Evolutionary conservation across 2,113 vertebrate species (phyloP), one percentile per base, ranked within the genome.

Genomic region (Jacana jacana): DNA sequence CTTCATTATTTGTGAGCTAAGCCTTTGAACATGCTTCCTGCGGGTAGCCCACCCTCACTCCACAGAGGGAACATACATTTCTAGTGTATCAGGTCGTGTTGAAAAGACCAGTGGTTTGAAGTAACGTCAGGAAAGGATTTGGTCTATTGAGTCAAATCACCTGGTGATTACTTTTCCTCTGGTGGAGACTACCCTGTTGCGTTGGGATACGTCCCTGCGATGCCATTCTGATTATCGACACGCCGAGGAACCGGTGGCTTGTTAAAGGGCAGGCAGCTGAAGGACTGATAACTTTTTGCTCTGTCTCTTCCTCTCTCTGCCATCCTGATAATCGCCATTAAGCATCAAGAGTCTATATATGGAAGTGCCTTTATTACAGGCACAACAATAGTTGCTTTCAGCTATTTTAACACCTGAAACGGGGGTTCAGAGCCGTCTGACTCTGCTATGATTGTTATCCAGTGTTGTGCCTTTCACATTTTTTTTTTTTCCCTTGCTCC

Each of bases 131-230:
- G 80, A 76, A 94, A 71, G 61, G 70, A 89, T 93, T 87, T 73
- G 46, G 52, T 49, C 82, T 51, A 65, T 22, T 84, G 70, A 82
- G 44, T 88, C 54, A 92, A 88, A 91, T 86, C 90, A 85, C 54
- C 75, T 95, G 92, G 40, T 88, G 77, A 95, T 95, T 83, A 91
- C 76, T 92, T 95, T 96, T 79, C 52, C 89, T 96, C 80, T 89
- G 63, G 39, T 54, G 80, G 79, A 85, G 60, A 57, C 48, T 63
- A 44, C 28, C 48, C 69, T 66, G 80, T 88, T 90, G 57, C 52
- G 60, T 13, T 57, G 86, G 64, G 94, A 48, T 70, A 72, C 40
- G 39, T 91, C 73, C 57, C 91, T 85, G 40, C 37, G 69, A 92
- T 58, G 64, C 82, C 61, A 16, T 51, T 93, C 82, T 55, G 57